These are phyloP conservation scores for Nannoperca obscura DNA, from an alignment of 2,797 vertebrate genomes.

Conservation along the genomic window DNA sequence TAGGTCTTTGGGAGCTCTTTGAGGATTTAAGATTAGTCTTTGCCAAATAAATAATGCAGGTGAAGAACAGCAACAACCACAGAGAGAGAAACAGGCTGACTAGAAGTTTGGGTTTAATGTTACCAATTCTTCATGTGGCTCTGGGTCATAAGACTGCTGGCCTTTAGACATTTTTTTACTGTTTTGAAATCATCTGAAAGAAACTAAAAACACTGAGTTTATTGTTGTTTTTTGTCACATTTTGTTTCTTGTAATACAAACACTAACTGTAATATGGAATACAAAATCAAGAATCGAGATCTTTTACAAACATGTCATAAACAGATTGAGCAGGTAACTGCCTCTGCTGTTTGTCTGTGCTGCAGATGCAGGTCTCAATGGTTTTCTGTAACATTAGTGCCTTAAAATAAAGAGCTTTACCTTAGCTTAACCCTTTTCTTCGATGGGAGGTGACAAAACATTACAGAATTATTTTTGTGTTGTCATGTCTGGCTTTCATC, in stretches of 20 bases:
- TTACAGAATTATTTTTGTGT: neutral
- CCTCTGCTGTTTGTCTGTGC: neutral
- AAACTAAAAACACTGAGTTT: neutral
- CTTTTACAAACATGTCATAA: too few species aligned
- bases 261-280: neutral
- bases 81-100: neutral
- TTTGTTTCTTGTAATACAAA: neutral
- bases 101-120: neutral
- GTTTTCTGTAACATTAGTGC: neutral
- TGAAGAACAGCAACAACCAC: neutral
- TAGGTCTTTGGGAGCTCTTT: neutral
- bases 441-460: neutral
- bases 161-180: neutral
- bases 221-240: neutral
- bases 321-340: neutral
- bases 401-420: neutral
- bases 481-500: neutral
- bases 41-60: neutral
- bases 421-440: neutral
- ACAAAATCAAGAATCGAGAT: neutral
- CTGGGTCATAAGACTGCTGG: neutral
- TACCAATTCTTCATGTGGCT: neutral
- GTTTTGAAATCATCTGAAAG: neutral
- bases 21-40: neutral
- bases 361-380: neutral